A percentile compares a stretch with the other conserved stretches of the same genome.
phyloP scores from a whole-genome alignment of 23 tunicate species.

The Ascidia mentula region DNA sequence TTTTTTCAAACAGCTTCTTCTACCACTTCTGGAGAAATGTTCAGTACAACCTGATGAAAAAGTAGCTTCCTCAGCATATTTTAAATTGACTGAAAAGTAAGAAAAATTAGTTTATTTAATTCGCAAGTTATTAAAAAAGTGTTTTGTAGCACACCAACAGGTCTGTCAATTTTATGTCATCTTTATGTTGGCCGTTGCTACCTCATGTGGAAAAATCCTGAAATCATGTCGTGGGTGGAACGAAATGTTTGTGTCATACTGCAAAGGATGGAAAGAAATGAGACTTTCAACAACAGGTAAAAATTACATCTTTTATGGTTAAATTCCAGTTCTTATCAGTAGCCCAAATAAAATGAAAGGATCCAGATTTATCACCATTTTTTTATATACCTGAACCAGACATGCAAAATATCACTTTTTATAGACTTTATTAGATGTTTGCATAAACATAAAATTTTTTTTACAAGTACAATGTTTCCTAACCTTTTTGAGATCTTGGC shows the following conservation, averaged over 20 bases:
- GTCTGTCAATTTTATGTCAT: conserved; percentile 58
- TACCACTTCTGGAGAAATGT: conserved; percentile 59
- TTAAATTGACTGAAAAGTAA: conserved; percentile 64
- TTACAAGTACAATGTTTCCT: too few species aligned
- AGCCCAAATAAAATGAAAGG: too few species aligned
- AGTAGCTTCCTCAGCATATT: conserved; percentile 34
- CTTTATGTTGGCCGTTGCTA: conserved; percentile 60
- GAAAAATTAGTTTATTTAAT: neutral
- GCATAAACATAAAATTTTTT: too few species aligned
- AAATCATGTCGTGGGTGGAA: conserved; percentile 69
- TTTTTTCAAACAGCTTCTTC: conserved; percentile 29
- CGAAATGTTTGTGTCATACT: conserved; percentile 54
- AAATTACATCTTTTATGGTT: too few species aligned
- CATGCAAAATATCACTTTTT: too few species aligned
- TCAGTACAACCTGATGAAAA: conserved; percentile 71
- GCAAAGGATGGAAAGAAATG: neutral
- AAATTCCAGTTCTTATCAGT: too few species aligned
- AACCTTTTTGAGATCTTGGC: too few species aligned
- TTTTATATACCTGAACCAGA: too few species aligned
- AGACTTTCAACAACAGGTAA: too few species aligned
- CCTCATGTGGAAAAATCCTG: conserved; percentile 68
- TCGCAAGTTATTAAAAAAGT: neutral
- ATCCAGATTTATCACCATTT: too few species aligned
- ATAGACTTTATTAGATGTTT: too few species aligned
- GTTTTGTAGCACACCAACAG: conserved; percentile 45